Base-by-base conservation (phyloP, 2,888 invertebrate species). In the Galerucella nymphaeae region DNA sequence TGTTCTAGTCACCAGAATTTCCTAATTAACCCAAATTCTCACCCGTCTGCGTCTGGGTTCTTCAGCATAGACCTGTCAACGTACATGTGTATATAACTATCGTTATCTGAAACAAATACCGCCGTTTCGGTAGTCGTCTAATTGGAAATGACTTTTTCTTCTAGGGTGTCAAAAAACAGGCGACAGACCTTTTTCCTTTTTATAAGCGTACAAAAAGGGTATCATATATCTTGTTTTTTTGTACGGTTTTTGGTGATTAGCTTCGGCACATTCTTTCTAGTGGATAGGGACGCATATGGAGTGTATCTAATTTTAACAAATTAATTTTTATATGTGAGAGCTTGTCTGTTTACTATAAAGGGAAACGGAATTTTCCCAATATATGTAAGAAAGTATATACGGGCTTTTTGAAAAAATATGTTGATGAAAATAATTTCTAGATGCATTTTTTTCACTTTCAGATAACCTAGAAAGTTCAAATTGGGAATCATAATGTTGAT, bases 81-180 rank as follows among this genome's bases (percentile, higher is more conserved):
- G 68, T 67, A 75, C 73, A 67, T 73, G 71, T 76, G 73, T 73
- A 75, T 68, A 73, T 75, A 65, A 66, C 30, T 70, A 67, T 71
- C 72, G 64, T 75, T 75, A 77, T 77, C 73, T 70, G 57, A 75
- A 77, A 73, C 79, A 79, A 76, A 79, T 79, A 77, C 75, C 69
- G 69, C 66, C 79, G 70, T 76, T 76, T 78, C 78, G 75, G 79
- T 77, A 77, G 75, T 74, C 70, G 73, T 70, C 80, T 80, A 80
- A 81, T 80, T 81, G 75, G 80, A 77, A 77, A 80, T 79, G 79
- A 79, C 74, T 69, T 55, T 63, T 75, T 76, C 73, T 63, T 67
- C 68, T 53, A 68, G 65, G 75, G 75, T 75, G 73, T 70, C 70
- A 72, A 64, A 77, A 77, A 75, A 74, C 73, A 73, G 67, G 57